Conservation (phyloP, 1,140 invertebrate genomes). For the Neomicropteryx cornuta region DNA sequence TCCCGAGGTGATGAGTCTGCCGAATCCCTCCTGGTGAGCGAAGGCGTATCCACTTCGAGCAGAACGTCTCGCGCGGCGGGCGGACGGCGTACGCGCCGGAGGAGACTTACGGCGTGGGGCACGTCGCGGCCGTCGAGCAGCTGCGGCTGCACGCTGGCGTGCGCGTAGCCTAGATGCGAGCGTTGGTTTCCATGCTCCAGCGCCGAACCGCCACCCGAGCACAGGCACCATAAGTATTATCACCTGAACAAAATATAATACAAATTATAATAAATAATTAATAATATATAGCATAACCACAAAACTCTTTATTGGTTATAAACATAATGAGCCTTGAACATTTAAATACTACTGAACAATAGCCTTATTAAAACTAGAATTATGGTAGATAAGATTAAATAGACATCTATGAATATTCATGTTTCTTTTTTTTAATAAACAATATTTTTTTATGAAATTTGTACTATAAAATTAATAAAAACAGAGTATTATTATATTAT, state of each 20-base stretch:
- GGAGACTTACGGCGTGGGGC: slow-evolving; percentile 54
- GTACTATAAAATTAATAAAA: too few species aligned
- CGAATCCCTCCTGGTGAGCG: slow-evolving; percentile 95
- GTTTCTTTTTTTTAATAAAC: too few species aligned
- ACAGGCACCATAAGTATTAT: slow-evolving; percentile 79
- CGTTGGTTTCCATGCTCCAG: slow-evolving; percentile 79
- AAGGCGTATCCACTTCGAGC: slow-evolving; percentile 97
- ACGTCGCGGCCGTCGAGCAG: slow-evolving; percentile 39
- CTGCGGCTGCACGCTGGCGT: slow-evolving; percentile 58
- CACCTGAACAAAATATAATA: slow-evolving; percentile 43
- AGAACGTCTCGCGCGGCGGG: slow-evolving; percentile 75
- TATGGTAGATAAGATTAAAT: neutral
- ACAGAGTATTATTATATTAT: too few species aligned
- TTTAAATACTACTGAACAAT: neutral
- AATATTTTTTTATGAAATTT: too few species aligned
- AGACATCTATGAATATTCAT: neutral
- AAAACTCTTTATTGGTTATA: too few species aligned
- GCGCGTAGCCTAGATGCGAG: slow-evolving; percentile 84
- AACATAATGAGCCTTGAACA: neutral
- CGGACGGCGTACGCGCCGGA: slow-evolving; percentile 72
- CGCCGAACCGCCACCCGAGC: slow-evolving; percentile 88
- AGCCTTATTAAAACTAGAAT: neutral
- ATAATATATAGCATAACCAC: too few species aligned
- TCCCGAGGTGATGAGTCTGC: slow-evolving; percentile 92
- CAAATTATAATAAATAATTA: too few species aligned